phyloP scores from a whole-genome alignment of 2,113 vertebrate genomes.

The Petromus typicus region DNA sequence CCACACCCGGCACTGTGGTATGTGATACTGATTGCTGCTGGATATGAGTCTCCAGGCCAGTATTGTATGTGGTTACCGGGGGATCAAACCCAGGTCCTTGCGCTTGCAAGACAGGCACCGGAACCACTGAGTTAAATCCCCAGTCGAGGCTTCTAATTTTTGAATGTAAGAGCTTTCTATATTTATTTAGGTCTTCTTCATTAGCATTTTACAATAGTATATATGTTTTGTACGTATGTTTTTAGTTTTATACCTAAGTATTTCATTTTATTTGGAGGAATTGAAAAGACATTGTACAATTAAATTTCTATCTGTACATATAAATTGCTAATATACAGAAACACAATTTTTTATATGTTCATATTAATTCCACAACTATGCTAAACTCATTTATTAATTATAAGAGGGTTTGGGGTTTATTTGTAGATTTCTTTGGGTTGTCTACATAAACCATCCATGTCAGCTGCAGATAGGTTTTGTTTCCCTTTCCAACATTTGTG shows the following conservation, averaged over 20 bases:
- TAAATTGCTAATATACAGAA: neutral
- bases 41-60: too few species aligned
- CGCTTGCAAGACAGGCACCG: too few species aligned
- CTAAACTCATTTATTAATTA: neutral
- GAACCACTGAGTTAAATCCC: too few species aligned
- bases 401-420: neutral
- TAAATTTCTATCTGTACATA: neutral
- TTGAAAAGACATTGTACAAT: neutral
- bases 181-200: neutral
- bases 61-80: too few species aligned
- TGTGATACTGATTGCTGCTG: too few species aligned
- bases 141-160: neutral
- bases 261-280: conserved; percentile 3
- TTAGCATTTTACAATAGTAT: neutral
- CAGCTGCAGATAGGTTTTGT: neutral
- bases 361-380: neutral
- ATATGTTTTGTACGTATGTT: neutral
- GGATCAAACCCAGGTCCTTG: too few species aligned
- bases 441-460: neutral
- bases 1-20: too few species aligned
- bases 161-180: neutral
- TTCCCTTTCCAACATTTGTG: neutral
- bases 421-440: neutral
- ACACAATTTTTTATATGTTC: neutral
- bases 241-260: neutral